phyloP scores from a whole-genome alignment of 2,888 invertebrate genomes.

The Ceramica pisi region DNA sequence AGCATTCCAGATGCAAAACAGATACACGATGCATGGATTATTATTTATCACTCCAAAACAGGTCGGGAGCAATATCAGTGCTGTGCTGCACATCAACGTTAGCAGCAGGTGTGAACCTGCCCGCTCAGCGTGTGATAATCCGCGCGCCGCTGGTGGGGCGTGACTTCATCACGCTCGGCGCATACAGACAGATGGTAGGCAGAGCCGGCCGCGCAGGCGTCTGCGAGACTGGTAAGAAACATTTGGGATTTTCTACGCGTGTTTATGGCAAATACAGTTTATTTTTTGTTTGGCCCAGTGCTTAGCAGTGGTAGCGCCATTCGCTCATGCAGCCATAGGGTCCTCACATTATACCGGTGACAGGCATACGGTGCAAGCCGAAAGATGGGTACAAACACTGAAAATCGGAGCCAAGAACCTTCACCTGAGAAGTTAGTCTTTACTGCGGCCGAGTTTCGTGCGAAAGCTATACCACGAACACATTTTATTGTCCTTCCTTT shows the following conservation, averaged over 20 bases:
- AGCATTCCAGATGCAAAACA: background rate
- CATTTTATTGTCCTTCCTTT: no score
- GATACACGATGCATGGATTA: no score
- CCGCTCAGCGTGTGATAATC: slow-evolving; percentile 97
- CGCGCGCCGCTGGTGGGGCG: slow-evolving; percentile 96
- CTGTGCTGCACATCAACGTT: slow-evolving; percentile 98
- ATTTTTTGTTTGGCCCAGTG: background rate
- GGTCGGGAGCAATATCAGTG: slow-evolving; percentile 95
- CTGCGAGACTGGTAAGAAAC: slow-evolving; percentile 91
- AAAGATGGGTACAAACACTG: no score
- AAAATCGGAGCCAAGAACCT: no score
- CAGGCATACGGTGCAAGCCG: background rate
- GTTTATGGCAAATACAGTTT: background rate
- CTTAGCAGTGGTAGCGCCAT: background rate
- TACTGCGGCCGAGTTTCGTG: no score
- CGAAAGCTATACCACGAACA: no score
- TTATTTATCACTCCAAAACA: background rate
- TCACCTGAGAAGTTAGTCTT: no score
- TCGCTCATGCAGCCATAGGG: background rate
- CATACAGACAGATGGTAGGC: slow-evolving; percentile 99
- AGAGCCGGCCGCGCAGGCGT: slow-evolving; percentile 98
- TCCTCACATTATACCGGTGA: background rate
- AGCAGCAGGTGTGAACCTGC: slow-evolving; percentile 99
- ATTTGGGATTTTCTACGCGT: background rate
- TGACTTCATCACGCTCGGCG: slow-evolving; percentile 93